Evolutionary conservation across 2,888 invertebrate species (phyloP), one percentile per base, ranked within the genome.

Genomic region (Scaptodrosophila latifasciaeformis): DNA sequence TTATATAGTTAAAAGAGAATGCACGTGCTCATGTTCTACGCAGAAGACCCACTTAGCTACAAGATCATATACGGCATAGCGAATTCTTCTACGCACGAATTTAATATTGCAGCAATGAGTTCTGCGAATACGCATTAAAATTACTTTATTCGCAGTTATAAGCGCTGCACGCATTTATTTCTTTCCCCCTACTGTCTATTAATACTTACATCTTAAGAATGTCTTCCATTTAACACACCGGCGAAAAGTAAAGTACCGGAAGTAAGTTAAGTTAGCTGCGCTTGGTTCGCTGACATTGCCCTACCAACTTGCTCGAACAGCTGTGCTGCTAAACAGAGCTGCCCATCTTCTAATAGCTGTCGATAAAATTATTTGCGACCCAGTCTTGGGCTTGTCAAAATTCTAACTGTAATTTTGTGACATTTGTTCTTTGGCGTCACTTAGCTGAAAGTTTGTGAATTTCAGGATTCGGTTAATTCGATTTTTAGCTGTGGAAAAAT

Each of bases 71-170:
- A 29, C 49, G 49, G 53, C 5, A 34, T 54, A 51, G 57, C 30
- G 45, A 60, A 62, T 60, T 48, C 40, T 44, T 34, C 54, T 62
- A 63, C 65, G 27, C n/a, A 24, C 34, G 45, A 34, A 31, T 40
- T 74, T 76, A 35, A 56, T 83, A 12, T 83, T 61, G 78, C 83
- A 81, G 69, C 65, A 31, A 54, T 53, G 76, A 81, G 82, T 82
- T 83, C 81, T 79, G 75, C 64, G 59, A 58, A 62, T 48, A 54
- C 56, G 59, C 54, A 37, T 21, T 44, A 2, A 10, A 21, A 13
- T 47, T 1, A 49, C 62, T 55, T 56, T 59, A 52, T 55, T 54
- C 52, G 63, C 75, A 82, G 78, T 83, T 82, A 82, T 82, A 82
- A 62, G 67, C 37, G 63, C 65, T 78, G 81, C 80, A 64, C 54